Evolutionary conservation across 2,888 invertebrate species (phyloP), one percentile per base, ranked within the genome.

Genomic region (Deilephila porcellus): DNA sequence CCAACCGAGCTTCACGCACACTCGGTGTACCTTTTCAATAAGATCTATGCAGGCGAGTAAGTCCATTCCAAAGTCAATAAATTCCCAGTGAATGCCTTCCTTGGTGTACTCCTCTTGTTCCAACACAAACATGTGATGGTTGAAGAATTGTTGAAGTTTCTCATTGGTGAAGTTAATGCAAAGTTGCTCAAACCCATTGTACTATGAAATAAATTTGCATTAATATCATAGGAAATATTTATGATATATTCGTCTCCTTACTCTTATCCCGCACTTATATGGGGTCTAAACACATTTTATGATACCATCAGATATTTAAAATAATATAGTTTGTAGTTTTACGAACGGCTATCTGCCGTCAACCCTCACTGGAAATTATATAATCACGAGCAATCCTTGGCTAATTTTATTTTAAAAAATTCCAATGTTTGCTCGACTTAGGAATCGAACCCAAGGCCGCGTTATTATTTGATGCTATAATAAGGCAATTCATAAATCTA

Each of bases 151-250:
- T 96, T 99, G 99, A 85, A 99, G 97, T 96, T 99, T 98, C 95
- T 99, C 99, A 95, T 99, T 99, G 94, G 99, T 99, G 96, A 99
- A 99, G 96, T 99, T 99, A 97, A 99, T 99, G 96, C 99, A 99
- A 95, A 99, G 97, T 96, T 99, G 99, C 95, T 99, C 99, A 96
- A 99, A 99, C 94, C 99, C 98, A 96, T 99, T 99, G 96, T 96
- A 98, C 99, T 99, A 95, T 86, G 90, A 87, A 90, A 90, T 87
- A 90, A 92, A 90, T 86, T 77, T 77, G 78, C 77, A 89, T 93
- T 91, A 93, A 87, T 88, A 90, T 85, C 84, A 52, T 19, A 59
- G 29, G 71, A 67, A 32, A 60, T 32, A 52, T 25, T 73, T n/a
- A 45, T 29, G 52, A 5, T 17, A 45, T 37, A 53, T 19, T 20